Base-by-base conservation (phyloP, 1,140 invertebrate genomes). In the Aphaenogaster rudis region DNA sequence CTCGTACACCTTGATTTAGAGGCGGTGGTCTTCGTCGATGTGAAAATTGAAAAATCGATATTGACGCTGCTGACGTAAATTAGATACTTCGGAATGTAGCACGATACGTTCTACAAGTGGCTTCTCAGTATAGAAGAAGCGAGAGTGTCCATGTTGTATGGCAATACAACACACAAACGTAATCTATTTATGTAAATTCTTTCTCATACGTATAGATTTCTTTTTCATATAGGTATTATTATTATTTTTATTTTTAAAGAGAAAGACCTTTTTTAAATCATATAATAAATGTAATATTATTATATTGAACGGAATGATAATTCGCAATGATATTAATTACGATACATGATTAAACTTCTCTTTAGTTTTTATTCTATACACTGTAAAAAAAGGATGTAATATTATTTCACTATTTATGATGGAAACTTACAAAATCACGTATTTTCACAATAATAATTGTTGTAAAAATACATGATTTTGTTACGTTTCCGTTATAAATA, bases 31-130 rank as follows among this genome's bases (percentile, higher is more conserved):
- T 69, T 42, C 61, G 63, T 36, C 36, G 77, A 59, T 82, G 64
- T 80, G 52, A 80, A 86, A 86, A 86, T 86, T 86, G 52, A 86
- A 86, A 80, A 86, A 80, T 69, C 42, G 76, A 71, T 76, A 84
- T 84, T 84, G 80, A 84, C 69, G 54, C 54, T 63, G 54, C 80
- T 76, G 69, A 84, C 80, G 69, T 61, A 76, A 84, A 84, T 84
- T 84, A 76, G 80, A 84, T 84, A 50, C 80, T 74, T 84, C n/a
- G 80, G 80, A 48, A 84, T 84, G 69, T 84, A 42, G 33, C 42
- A 72, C 21, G 80, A 21, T 48, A 82, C 28, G 57, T 61, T 82
- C 42, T 42, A 15, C 28, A 71, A 74, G 28, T 48, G 69, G n/a
- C 33, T 84, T 28, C 69, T 76, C 36, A 11, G 9, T 48, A 17